Conservation (phyloP, 2,113 vertebrate species). For the Romanogobio albipinnatus region DNA sequence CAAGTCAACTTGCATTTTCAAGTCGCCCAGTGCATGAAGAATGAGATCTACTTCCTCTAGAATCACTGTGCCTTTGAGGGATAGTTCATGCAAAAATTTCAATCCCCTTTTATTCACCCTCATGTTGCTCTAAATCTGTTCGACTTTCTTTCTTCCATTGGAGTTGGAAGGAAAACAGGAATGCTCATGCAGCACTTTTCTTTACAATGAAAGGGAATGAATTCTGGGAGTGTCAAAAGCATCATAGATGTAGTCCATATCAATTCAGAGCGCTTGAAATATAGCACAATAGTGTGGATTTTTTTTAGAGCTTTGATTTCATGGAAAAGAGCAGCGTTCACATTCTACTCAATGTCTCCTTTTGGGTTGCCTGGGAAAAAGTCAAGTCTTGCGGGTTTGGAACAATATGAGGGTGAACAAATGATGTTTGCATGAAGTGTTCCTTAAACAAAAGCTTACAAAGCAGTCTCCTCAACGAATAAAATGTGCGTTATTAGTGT, state of each 20-base stretch:
- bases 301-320: neutral
- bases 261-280: neutral
- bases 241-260: neutral
- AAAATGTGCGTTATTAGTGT: neutral
- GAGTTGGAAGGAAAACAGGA: too few species aligned
- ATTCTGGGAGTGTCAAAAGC: neutral
- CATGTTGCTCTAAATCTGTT: neutral
- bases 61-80: neutral
- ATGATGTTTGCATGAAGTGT: neutral
- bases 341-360: neutral
- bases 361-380: neutral
- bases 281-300: neutral
- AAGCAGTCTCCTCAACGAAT: neutral
- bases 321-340: neutral
- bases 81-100: neutral
- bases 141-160: neutral
- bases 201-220: neutral
- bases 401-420: neutral
- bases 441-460: neutral
- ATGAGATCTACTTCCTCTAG: neutral
- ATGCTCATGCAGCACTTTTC: neutral
- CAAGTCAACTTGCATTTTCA: conserved; percentile 5
- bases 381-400: neutral
- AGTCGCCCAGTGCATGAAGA: conserved; percentile 2
- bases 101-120: neutral